phyloP scores from a whole-genome alignment of 30 jellyfish, hydroid and myxozoan species.

The Turritopsis rubra region DNA sequence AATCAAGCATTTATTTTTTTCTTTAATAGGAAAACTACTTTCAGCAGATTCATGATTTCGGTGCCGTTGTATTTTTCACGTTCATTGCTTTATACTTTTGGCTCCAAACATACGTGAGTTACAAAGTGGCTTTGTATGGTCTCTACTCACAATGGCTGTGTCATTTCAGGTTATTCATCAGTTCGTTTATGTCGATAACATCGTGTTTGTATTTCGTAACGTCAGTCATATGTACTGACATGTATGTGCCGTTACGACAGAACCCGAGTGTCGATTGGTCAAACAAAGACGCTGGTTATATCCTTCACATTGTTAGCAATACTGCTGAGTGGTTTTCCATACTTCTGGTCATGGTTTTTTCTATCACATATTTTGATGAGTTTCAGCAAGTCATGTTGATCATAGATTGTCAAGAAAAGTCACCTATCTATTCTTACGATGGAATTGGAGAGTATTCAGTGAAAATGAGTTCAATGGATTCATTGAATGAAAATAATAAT shows the following conservation, averaged over 20 bases:
- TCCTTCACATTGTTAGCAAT: constrained; percentile 59
- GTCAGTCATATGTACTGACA: constrained; percentile 43
- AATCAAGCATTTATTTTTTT: neutral
- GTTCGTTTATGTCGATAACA: constrained; percentile 35
- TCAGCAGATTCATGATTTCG: constrained; percentile 68
- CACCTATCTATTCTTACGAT: constrained; percentile 48
- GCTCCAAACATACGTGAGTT: constrained; percentile 62
- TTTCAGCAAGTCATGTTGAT: constrained; percentile 55
- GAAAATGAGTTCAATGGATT: constrained; percentile 9
- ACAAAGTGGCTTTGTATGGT: constrained; percentile 53
- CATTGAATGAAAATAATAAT: constrained; percentile 12
- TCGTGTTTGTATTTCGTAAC: constrained; percentile 51
- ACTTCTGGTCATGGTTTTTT: constrained; percentile 40
- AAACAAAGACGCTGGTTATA: constrained; percentile 74
- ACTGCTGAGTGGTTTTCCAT: constrained; percentile 68
- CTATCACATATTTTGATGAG: constrained; percentile 64
- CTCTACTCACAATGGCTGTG: constrained; percentile 49
- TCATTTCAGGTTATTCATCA: constrained; percentile 51
- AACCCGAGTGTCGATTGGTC: constrained; percentile 41
- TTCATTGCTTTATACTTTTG: constrained; percentile 70
- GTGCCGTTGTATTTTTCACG: constrained; percentile 65
- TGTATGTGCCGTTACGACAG: neutral
- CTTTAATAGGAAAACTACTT: constrained; percentile 49
- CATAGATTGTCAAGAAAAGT: constrained; percentile 56
- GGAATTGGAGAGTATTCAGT: constrained; percentile 56